These are phyloP conservation scores for Mesocricetus auratus DNA, from an alignment of 2,113 vertebrate species.

Conservation along the genomic window DNA sequence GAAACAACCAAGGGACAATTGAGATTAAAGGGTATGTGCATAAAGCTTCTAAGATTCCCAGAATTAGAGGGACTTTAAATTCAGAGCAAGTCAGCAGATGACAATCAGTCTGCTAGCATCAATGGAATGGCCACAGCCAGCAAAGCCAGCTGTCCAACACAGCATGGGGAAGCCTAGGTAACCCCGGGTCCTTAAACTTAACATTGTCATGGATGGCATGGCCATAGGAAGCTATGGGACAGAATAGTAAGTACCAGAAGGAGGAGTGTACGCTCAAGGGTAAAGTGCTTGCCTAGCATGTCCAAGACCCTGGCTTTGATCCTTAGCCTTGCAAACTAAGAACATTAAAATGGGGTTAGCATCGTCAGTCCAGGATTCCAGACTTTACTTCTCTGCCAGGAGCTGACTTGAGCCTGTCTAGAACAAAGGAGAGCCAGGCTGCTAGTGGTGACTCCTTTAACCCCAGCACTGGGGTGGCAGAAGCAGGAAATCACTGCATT, in stretches of 20 bases:
- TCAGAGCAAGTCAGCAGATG: background rate
- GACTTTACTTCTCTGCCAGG: background rate
- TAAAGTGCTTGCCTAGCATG: background rate
- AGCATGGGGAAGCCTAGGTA: background rate
- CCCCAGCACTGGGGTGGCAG: too few relatives aligned
- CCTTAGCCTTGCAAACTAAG: background rate
- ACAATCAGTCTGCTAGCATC: background rate
- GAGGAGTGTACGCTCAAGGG: background rate
- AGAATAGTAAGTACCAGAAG: background rate
- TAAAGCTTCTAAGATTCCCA: background rate
- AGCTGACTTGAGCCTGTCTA: background rate
- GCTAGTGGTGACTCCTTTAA: too few relatives aligned
- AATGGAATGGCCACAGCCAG: background rate
- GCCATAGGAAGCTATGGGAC: background rate
- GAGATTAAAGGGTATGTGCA: background rate
- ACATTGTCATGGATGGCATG: background rate
- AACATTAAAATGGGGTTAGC: background rate
- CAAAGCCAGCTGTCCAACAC: background rate
- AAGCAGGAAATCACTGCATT: too few relatives aligned
- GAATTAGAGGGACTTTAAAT: background rate
- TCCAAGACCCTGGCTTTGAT: background rate
- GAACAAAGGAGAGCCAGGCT: background rate
- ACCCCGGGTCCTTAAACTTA: background rate
- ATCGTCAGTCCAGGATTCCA: background rate
- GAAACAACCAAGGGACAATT: background rate